Evolutionary conservation across 1,140 invertebrate genomes (phyloP), one percentile per base, ranked within the genome.

Genomic region (Odontomachus brunneus): DNA sequence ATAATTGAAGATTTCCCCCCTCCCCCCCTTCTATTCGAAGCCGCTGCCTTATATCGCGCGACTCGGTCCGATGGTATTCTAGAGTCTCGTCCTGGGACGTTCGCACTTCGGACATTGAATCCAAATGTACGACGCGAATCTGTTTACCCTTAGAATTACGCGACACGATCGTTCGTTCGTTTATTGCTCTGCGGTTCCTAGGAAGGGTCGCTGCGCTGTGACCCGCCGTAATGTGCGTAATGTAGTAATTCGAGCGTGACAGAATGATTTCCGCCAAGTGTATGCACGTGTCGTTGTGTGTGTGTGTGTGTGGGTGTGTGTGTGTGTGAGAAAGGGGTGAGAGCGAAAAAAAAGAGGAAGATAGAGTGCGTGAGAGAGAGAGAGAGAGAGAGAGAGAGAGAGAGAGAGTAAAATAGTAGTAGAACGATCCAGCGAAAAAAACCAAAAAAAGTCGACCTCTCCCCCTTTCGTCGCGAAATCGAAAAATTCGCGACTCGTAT

Each of bases 151-250:
- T 19, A 51, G 4, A 44, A 24, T 51, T n/a, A 60, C 26, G 38
- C 38, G 55, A 17, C 73, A 76, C 72, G 84, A 87, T 71, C 83
- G 63, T 75, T 88, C 38, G 38, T 44, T 44, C 72, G 87, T 83
- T 89, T 89, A 90, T 91, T 44, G 9, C 38, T 84, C 85, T 89
- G 89, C 85, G 87, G 90, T 92, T 92, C 89, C 90, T 91, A 92
- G 76, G 80, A 87, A 83, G 85, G 86, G 87, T 87, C 60, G 86
- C 9, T 9, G 38, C 38, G 38, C 38, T 7, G 38, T 44, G 9
- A 44, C 38, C 38, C 38, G 38, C 38, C 38, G 38, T 44, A 44
- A 44, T 44, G n/a, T 51, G 29, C 48, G 66, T 63, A 80, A 73
- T n/a, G 53, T 65, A 55, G 53, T 65, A 55, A 49, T 80, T 29